A percentile compares a stretch with the other conserved stretches of the same genome.
Conservation (phyloP, 2,888 invertebrate genomes). For the Phoronis australis region DNA sequence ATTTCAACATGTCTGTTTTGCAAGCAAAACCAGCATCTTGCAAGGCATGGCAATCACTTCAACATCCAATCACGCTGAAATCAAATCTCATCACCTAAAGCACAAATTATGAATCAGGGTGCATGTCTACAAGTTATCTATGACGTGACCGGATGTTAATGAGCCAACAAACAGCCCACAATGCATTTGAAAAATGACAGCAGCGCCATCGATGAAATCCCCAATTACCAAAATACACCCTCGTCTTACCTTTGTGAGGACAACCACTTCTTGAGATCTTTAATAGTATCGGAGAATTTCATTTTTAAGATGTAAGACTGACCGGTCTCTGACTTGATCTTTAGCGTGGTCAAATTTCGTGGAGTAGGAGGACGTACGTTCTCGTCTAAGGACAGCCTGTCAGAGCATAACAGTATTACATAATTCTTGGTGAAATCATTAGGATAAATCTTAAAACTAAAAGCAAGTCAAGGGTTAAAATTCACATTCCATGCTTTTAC, state of each 20-base stretch:
- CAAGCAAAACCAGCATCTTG: neutral
- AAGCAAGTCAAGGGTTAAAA: neutral
- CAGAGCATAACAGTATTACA: neutral
- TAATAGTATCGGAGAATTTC: constrained; percentile 44
- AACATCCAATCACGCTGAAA: no score
- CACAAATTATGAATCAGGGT: no score
- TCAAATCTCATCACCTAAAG: no score
- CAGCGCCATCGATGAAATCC: neutral
- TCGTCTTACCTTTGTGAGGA: constrained; percentile 35
- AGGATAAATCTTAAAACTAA: neutral
- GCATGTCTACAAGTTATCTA: no score
- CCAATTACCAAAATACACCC: no score
- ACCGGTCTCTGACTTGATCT: constrained; percentile 43
- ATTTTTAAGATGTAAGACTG: constrained; percentile 50
- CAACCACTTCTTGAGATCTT: constrained; percentile 39
- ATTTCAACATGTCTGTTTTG: no score
- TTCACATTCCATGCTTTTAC: no score
- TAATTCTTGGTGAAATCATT: neutral
- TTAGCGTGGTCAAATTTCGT: constrained; percentile 39
- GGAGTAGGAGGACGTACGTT: constrained; percentile 23
- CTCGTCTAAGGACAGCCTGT: constrained; percentile 16
- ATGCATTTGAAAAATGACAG: no score
- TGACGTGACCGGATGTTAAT: no score
- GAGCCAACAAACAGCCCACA: neutral
- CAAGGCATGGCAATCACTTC: neutral